phyloP scores from a whole-genome alignment of 2,888 invertebrate genomes.

The Synanthedon tipuliformis region DNA sequence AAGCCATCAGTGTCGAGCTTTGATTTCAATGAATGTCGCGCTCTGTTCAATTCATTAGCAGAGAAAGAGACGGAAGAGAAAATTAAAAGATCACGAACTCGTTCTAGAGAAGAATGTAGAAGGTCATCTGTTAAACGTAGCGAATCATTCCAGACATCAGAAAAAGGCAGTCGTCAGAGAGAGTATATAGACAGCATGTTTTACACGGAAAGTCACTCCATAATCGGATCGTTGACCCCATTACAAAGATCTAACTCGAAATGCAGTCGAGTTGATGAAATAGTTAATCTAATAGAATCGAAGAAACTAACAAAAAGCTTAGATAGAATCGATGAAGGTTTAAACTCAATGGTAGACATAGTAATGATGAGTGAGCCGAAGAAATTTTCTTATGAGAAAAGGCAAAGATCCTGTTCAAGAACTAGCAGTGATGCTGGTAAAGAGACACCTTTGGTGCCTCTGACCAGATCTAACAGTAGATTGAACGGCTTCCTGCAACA shows the following conservation, averaged over 20 bases:
- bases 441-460: constrained; percentile 46
- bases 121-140: constrained; percentile 53
- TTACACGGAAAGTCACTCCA: constrained; percentile 59
- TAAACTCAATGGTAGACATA: constrained; percentile 79
- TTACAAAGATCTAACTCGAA: constrained; percentile 42
- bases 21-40: constrained; percentile 65
- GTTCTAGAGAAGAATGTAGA: constrained; percentile 47
- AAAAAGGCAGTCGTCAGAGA: constrained; percentile 53
- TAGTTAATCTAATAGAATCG: constrained; percentile 69
- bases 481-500: constrained; percentile 17
- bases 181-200: constrained; percentile 73
- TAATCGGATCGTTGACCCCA: constrained; percentile 18
- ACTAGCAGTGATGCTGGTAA: constrained; percentile 50
- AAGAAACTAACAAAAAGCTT: constrained; percentile 79
- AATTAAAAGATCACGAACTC: constrained; percentile 41
- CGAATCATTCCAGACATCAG: constrained; percentile 61
- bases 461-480: constrained; percentile 41
- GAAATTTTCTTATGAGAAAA: constrained; percentile 49
- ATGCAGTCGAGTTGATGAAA: constrained; percentile 58
- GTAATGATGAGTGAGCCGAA: constrained; percentile 72
- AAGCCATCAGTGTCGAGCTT: constrained; percentile 45
- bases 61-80: constrained; percentile 57
- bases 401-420: constrained; percentile 51
- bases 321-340: constrained; percentile 80
- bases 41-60: constrained; percentile 69